Conservation (phyloP, 2,113 vertebrate genomes). For the Eclectus roratus region DNA sequence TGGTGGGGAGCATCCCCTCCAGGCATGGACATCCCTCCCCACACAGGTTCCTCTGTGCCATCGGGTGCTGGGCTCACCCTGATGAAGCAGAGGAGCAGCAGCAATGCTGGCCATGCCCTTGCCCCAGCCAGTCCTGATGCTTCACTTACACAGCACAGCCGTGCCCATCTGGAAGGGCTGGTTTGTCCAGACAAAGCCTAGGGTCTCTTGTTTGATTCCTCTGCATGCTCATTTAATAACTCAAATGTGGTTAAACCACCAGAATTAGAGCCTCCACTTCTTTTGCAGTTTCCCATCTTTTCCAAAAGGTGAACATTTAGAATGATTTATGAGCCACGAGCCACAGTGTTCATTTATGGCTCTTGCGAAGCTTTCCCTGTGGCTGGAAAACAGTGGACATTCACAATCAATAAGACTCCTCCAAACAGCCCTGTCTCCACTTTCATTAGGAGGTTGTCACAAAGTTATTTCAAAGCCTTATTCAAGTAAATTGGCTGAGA, state of each 20-base stretch:
- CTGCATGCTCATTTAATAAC: background rate
- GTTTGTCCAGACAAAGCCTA: background rate
- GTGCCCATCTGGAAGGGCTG: background rate
- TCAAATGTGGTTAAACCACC: background rate
- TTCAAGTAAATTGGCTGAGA: background rate
- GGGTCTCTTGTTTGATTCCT: background rate
- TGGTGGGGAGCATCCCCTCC: background rate
- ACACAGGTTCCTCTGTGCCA: background rate
- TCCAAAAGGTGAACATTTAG: background rate
- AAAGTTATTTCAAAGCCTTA: background rate
- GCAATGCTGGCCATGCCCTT: background rate
- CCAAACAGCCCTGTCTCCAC: background rate
- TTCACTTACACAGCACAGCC: background rate
- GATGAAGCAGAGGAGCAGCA: background rate
- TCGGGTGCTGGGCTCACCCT: background rate
- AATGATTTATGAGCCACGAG: background rate
- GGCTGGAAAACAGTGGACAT: background rate
- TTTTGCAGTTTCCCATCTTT: background rate
- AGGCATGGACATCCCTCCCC: rapidly evolving
- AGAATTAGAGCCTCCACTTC: background rate
- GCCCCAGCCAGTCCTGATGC: rapidly evolving
- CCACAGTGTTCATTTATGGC: background rate
- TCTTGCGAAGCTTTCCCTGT: background rate
- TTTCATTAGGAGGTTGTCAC: background rate
- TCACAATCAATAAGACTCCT: background rate